phyloP scores from a whole-genome alignment of 2,888 invertebrate species.

The Thymelicus lineola region DNA sequence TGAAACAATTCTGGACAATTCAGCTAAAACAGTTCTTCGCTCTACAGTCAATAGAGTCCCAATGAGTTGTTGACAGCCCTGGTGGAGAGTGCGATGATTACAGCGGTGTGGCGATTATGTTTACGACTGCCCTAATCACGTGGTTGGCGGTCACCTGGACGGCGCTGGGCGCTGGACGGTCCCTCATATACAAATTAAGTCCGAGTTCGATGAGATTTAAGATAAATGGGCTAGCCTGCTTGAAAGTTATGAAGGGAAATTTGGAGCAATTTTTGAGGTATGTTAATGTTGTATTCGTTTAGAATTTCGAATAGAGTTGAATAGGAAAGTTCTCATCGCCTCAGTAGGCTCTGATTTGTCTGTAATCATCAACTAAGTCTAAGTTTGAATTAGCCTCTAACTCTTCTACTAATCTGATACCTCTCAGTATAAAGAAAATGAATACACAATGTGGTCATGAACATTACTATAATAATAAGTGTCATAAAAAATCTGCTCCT shows the following conservation, averaged over 20 bases:
- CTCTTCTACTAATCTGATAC: too few relatives aligned
- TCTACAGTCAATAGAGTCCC: neutral
- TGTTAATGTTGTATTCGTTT: neutral
- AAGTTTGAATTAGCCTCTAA: too few relatives aligned
- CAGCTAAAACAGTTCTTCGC: too few relatives aligned
- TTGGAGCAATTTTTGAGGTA: slow-evolving; percentile 4
- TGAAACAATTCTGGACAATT: too few relatives aligned
- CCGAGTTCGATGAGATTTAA: slow-evolving; percentile 24
- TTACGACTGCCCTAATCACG: slow-evolving; percentile 32
- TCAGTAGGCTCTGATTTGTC: too few relatives aligned
- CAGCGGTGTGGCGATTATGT: slow-evolving; percentile 31
- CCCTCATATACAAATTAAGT: slow-evolving; percentile 20
- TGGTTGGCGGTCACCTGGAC: slow-evolving; percentile 20
- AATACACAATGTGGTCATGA: too few relatives aligned
- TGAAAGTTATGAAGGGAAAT: neutral
- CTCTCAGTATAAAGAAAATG: too few relatives aligned
- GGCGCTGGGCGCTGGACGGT: neutral
- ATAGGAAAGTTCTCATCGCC: neutral
- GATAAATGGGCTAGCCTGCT: slow-evolving; percentile 11
- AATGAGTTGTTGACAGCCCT: neutral
- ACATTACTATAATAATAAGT: too few relatives aligned
- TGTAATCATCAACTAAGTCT: too few relatives aligned
- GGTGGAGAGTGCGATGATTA: slow-evolving; percentile 14
- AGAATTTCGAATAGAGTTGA: neutral
- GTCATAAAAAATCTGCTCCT: too few relatives aligned